Evolutionary conservation across 2,113 vertebrate genomes (phyloP).

Genomic region (Myodes glareolus): DNA sequence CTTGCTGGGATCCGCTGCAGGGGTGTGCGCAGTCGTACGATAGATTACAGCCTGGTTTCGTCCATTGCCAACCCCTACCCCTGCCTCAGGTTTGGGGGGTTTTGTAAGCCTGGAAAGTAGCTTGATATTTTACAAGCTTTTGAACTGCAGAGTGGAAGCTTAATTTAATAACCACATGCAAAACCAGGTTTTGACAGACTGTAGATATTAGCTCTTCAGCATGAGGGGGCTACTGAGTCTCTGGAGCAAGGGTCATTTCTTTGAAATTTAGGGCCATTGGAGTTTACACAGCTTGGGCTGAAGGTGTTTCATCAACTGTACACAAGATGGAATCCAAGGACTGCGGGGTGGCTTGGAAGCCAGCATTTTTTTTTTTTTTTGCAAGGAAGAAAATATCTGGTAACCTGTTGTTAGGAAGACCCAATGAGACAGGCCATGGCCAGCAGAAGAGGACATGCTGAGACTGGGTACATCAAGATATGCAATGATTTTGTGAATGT

Average conservation of each 20-base stretch:
- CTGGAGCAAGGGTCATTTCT: neutral
- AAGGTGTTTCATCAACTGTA: conserved; percentile 45
- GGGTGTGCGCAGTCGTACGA: conserved; percentile 28
- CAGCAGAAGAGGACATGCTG: conserved; percentile 10
- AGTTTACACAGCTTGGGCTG: neutral
- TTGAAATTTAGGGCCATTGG: conserved; percentile 17
- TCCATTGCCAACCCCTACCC: conserved; percentile 40
- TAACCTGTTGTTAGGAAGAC: neutral
- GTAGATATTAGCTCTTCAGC: conserved; percentile 33
- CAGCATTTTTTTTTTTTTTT: neutral
- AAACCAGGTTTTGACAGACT: conserved; percentile 58
- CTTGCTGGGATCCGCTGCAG: conserved; percentile 66
- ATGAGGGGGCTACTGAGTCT: neutral
- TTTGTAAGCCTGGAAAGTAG: conserved; percentile 65
- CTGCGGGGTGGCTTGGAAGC: conserved; percentile 9
- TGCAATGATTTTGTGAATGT: conserved; percentile 73
- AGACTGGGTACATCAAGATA: conserved; percentile 57
- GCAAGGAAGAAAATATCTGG: conserved; percentile 24
- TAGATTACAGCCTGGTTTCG: neutral
- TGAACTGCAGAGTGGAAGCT: conserved; percentile 33
- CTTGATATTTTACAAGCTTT: conserved; percentile 42
- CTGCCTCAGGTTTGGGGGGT: conserved; percentile 56
- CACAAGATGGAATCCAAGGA: neutral
- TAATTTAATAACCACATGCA: conserved; percentile 57
- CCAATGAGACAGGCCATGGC: neutral